Conservation (phyloP, 1,140 invertebrate genomes). For the Subanguina moxae region DNA sequence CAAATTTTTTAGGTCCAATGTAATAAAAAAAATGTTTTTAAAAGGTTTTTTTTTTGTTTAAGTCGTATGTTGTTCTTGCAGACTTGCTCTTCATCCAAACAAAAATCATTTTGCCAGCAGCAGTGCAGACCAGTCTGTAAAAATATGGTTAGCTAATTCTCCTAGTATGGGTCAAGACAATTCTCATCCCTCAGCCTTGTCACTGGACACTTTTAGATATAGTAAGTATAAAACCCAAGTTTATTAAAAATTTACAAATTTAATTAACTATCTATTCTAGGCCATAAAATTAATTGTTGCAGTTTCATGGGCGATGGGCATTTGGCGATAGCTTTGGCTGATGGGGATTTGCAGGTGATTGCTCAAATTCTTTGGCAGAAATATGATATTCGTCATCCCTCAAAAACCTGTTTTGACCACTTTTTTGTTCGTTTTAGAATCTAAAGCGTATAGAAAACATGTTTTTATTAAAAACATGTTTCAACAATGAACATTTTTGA, state of each 20-base stretch:
- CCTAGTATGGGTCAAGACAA: constrained; percentile 1
- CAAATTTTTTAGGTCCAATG: too few species aligned
- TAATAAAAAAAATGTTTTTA: too few species aligned
- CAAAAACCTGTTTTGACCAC: too few species aligned
- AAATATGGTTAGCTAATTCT: constrained; percentile 33
- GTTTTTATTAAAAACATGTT: too few species aligned
- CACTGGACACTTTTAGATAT: constrained; percentile 36
- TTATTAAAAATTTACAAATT: too few species aligned
- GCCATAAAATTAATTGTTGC: constrained; percentile 38
- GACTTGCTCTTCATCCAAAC: constrained; percentile 39
- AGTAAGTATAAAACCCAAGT: constrained; percentile 17
- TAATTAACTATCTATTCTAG: constrained; percentile 18
- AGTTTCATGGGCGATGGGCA: constrained; percentile 37
- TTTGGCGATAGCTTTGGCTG: constrained; percentile 31
- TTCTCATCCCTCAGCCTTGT: constrained; percentile 32
- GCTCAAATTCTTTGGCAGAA: not conserved
- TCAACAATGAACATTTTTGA: too few species aligned
- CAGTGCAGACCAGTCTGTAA: constrained; percentile 36
- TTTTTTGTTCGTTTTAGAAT: too few species aligned
- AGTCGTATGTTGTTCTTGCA: too few species aligned
- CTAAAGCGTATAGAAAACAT: too few species aligned
- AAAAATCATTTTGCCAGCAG: constrained; percentile 35
- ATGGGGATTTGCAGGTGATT: constrained; percentile 23
- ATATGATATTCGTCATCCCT: constrained; percentile 40
- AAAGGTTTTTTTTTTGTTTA: too few species aligned